Percentiles rank a stretch among this genome's conserved stretches.
These are phyloP conservation scores for Phenganax stokvisi DNA, from an alignment of 92 coral and sea anemone species.

Conservation along the genomic window DNA sequence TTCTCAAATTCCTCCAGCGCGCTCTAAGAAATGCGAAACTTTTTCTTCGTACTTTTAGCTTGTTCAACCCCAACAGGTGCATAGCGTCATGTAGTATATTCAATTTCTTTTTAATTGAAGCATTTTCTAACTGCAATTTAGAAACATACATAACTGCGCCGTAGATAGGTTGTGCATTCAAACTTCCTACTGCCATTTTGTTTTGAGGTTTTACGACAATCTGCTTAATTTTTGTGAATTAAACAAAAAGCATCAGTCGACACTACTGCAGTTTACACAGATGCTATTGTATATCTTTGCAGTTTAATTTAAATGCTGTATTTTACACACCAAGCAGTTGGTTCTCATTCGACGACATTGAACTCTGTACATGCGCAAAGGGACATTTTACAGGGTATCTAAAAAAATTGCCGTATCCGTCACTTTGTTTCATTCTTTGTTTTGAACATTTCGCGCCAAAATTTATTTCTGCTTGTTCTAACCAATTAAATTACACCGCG, in stretches of 20 bases:
- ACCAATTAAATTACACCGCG: constrained; percentile 20
- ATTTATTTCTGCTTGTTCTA: background rate
- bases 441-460: constrained; percentile 7
- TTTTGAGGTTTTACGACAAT: too few species aligned
- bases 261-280: too few species aligned
- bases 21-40: background rate
- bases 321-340: too few species aligned
- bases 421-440: background rate
- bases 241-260: too few species aligned
- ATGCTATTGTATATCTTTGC: too few species aligned
- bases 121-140: constrained; percentile 19
- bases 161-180: background rate
- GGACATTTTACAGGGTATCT: too few species aligned
- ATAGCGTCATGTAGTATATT: background rate
- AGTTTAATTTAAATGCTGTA: too few species aligned
- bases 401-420: too few species aligned
- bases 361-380: too few species aligned
- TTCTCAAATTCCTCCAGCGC: too few species aligned
- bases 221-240: too few species aligned
- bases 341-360: too few species aligned
- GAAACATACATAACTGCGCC: background rate
- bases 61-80: constrained; percentile 19
- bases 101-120: constrained; percentile 22
- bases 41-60: background rate
- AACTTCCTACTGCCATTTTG: background rate